Evolutionary conservation across 2,797 vertebrate genomes (phyloP), one percentile per base, ranked within the genome.

Genomic region (Ctenopoma multispine): DNA sequence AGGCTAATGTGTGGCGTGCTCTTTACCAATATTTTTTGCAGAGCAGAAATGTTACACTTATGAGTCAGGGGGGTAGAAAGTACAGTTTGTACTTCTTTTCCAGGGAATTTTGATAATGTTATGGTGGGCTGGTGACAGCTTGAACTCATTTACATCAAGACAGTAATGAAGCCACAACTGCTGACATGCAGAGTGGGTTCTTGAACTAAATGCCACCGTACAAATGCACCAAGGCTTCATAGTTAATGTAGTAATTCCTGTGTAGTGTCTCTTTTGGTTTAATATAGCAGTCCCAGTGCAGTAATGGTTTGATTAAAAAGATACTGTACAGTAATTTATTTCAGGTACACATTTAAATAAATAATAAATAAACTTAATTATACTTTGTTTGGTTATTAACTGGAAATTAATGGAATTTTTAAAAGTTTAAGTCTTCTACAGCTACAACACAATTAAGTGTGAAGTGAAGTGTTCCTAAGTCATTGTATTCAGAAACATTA

Each of bases 31-130:
- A 20, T 41, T 23, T 23, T 53, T 29, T 46, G 20, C 57, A 71
- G 49, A 77, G 59, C 67, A 72, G 68, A 60, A 66, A 75, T 68
- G 70, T 82, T 75, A 46, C 63, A 56, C 72, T 81, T 72, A 66
- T 77, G 70, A 81, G 72, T 63, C 57, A 61, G 47, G 40, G 14
- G 59, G 38, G 63, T 66, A 60, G 49, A 57, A 65, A 69, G 69
- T 80, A 27, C 18, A 67, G 53, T 61, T 63, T 50, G 77, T 82
- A 61, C 27, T 38, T 67, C 34, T 79, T 48, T 58, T 61, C 8
- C 21, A 31, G 62, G 56, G 67, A 62, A 48, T 72, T 87, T 76
- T 58, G 65, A 48, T 57, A 49, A 60, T 57, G 38, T 6, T 40
- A 17, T 63, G 59, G 54, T 46, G 55, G 68, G 38, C 63, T 65